These are phyloP conservation scores for Cydia amplana DNA, from an alignment of 1,140 invertebrate genomes.

Conservation along the genomic window DNA sequence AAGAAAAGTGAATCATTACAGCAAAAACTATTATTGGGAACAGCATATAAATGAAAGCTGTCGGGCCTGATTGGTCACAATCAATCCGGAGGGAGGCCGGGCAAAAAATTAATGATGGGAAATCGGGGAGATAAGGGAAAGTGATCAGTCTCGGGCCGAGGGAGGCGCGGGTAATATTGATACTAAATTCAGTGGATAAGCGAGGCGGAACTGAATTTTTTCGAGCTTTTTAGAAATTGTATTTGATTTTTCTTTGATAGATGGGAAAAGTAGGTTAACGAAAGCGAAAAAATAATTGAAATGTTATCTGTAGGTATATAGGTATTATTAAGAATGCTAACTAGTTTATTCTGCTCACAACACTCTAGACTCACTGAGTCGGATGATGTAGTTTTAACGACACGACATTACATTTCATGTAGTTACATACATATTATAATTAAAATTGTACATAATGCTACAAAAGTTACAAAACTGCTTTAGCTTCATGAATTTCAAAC, in stretches of 20 bases:
- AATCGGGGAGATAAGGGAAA: constrained; percentile 55
- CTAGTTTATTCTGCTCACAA: no score
- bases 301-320: no score
- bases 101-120: constrained; percentile 70
- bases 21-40: constrained; percentile 34
- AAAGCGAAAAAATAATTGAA: background rate
- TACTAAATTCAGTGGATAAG: constrained; percentile 41
- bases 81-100: constrained; percentile 53
- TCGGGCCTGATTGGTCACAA: constrained; percentile 59
- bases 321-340: no score
- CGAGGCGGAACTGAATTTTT: background rate
- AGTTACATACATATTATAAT: no score
- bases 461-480: no score
- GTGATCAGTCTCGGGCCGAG: constrained; percentile 44
- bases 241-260: constrained; percentile 10
- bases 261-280: background rate
- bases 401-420: no score
- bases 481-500: background rate
- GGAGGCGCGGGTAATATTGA: constrained; percentile 50
- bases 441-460: no score
- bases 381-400: no score
- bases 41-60: constrained; percentile 56
- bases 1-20: constrained; percentile 31
- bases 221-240: background rate
- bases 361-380: no score